Evolutionary conservation across 2,888 invertebrate species (phyloP).

Genomic region (Falcaria lacertinaria): DNA sequence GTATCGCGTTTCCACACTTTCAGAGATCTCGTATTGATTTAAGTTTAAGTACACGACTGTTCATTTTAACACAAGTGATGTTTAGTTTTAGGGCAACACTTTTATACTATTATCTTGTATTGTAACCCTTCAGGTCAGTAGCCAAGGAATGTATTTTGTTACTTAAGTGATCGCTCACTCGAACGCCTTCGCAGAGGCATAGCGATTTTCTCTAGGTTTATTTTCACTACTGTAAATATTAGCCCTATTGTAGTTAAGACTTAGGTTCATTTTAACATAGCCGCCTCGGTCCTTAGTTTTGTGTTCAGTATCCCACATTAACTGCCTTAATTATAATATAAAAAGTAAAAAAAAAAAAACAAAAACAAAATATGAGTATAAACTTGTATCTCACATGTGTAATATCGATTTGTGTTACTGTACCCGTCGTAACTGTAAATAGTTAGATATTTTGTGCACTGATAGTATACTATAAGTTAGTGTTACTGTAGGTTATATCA

Average conservation of each 20-base stretch:
- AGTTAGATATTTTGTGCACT: slow-evolving; percentile 68
- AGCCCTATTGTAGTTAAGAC: slow-evolving; percentile 35
- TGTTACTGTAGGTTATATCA: slow-evolving; percentile 50
- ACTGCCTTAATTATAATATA: slow-evolving; percentile 47
- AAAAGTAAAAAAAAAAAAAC: slow-evolving; percentile 54
- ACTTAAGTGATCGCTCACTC: slow-evolving; percentile 37
- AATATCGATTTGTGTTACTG: slow-evolving; percentile 44
- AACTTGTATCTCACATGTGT: slow-evolving; percentile 43
- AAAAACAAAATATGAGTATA: slow-evolving; percentile 26
- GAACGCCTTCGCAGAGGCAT: slow-evolving; percentile 30
- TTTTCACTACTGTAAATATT: slow-evolving; percentile 51
- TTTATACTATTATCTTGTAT: slow-evolving; percentile 29
- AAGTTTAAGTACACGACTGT: slow-evolving; percentile 73
- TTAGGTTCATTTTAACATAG: slow-evolving; percentile 34
- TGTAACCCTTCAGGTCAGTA: slow-evolving; percentile 39
- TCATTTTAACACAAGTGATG: slow-evolving; percentile 62
- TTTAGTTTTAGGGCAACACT: slow-evolving; percentile 50
- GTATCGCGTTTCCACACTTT: slow-evolving; percentile 77
- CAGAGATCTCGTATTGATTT: slow-evolving; percentile 78
- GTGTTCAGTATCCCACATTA: slow-evolving; percentile 52
- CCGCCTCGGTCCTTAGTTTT: slow-evolving; percentile 52
- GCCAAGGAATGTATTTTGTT: slow-evolving; percentile 36
- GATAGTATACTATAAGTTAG: slow-evolving; percentile 68
- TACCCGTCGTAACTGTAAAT: slow-evolving; percentile 65
- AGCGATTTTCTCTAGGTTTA: slow-evolving; percentile 17